These are phyloP conservation scores for rabbit (Oryctolagus cuniculus) DNA, from an alignment of 2,113 vertebrate genomes.

Conservation along the genomic window DNA sequence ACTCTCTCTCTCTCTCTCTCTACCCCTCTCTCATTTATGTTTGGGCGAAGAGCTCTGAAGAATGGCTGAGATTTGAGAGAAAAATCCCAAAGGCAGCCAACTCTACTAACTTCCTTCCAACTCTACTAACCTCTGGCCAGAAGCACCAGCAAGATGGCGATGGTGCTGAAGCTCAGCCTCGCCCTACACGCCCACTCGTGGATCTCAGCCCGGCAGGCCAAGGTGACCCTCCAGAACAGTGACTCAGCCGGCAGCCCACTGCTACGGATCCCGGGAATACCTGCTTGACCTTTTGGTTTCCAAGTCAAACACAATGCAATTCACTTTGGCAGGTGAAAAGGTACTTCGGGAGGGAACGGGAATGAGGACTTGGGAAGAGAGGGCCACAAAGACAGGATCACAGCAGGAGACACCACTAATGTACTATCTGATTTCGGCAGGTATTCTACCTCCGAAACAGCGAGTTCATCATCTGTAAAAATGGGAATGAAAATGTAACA, in stretches of 20 bases:
- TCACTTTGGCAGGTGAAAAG: neutral
- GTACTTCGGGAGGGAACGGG: neutral
- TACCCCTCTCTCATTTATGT: neutral
- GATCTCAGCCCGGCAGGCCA: too few species aligned
- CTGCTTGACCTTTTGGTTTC: neutral
- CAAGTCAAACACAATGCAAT: neutral
- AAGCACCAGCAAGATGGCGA: neutral
- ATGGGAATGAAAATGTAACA: neutral
- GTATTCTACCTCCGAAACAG: neutral
- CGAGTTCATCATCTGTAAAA: conserved; percentile 5
- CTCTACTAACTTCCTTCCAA: neutral
- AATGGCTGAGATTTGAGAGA: conserved; percentile 22
- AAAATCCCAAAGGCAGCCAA: conserved; percentile 1
- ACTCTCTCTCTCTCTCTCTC: neutral
- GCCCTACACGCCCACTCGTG: too few species aligned
- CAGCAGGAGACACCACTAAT: neutral
- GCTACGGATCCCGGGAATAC: conserved; percentile 1
- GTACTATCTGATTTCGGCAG: neutral
- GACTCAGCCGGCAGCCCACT: neutral
- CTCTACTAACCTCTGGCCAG: neutral
- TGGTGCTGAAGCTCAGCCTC: fast-evolving
- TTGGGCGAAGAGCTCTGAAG: conserved; percentile 20
- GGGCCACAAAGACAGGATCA: conserved; percentile 1
- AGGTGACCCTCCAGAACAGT: neutral
- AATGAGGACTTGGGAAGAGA: neutral